A percentile compares a stretch with the other conserved stretches of the same genome.
Conservation (phyloP, 2,797 vertebrate genomes). For the Sebastes steindachneri region DNA sequence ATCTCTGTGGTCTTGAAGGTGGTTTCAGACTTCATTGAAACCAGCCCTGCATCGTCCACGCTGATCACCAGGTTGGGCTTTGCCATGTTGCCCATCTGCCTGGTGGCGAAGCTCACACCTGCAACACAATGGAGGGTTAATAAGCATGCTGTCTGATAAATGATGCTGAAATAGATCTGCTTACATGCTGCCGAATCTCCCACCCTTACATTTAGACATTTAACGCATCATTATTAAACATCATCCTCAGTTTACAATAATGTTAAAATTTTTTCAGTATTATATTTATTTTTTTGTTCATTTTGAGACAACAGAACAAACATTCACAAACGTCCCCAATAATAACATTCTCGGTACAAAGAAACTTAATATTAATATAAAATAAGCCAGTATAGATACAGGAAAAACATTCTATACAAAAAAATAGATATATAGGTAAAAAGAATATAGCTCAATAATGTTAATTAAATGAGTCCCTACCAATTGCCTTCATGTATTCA, state of each 20-base stretch:
- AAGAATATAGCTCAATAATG: no score
- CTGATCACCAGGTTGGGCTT: constrained; percentile 78
- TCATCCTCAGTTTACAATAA: no score
- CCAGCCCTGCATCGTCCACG: constrained; percentile 54
- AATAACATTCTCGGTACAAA: no score
- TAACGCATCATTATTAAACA: neutral
- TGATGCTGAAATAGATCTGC: neutral
- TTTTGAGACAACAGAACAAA: no score
- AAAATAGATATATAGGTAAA: no score
- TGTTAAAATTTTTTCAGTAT: neutral
- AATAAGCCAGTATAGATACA: no score
- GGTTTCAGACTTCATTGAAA: constrained; percentile 77
- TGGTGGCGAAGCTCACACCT: constrained; percentile 81
- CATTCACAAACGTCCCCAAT: no score
- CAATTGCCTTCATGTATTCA: constrained; percentile 93
- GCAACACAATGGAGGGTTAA: neutral
- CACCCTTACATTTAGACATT: no score
- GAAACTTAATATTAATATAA: no score
- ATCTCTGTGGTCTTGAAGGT: constrained; percentile 80
- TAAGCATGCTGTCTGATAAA: neutral
- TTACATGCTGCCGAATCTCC: neutral
- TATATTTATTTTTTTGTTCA: no score
- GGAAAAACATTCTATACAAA: no score
- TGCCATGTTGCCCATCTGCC: constrained; percentile 77
- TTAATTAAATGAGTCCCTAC: constrained; percentile 71